A percentile compares a stretch with the other conserved stretches of the same genome.
Evolutionary conservation across 2,797 vertebrate genomes (phyloP).

Genomic region (Trachurus trachurus): DNA sequence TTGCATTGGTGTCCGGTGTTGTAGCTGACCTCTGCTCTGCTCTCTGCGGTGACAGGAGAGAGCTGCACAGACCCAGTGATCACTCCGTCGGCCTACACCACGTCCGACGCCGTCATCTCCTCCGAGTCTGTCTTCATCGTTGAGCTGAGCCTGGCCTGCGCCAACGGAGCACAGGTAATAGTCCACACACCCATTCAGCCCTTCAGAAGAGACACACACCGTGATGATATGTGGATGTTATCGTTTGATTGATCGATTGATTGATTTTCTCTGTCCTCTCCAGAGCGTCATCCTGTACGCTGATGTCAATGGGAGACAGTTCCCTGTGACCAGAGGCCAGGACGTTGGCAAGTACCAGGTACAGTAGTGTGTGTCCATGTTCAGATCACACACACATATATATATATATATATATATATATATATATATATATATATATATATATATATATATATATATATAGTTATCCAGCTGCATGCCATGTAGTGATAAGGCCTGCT

Average conservation of each 20-base stretch:
- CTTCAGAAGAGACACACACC: background rate
- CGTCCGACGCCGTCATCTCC: conserved; percentile 93
- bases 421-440: too few relatives aligned
- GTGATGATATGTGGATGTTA: background rate
- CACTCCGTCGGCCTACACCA: conserved; percentile 94
- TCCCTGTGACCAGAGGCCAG: conserved; percentile 94
- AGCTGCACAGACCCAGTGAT: conserved; percentile 92
- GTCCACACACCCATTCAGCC: background rate
- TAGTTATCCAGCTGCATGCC: too few relatives aligned
- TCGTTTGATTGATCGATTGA: background rate
- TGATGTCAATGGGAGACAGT: conserved; percentile 93
- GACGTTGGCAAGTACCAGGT: conserved; percentile 95
- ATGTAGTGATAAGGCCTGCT: background rate
- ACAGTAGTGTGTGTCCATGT: conserved; percentile 10
- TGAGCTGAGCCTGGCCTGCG: conserved; percentile 92
- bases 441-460: too few relatives aligned
- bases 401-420: too few relatives aligned
- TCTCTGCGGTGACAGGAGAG: conserved; percentile 82
- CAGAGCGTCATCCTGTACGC: conserved; percentile 94
- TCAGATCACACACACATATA: background rate
- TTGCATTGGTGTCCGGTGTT: background rate
- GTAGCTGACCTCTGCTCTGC: background rate
- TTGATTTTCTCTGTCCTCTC: background rate
- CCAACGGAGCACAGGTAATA: conserved; percentile 93
- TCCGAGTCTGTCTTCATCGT: conserved; percentile 96